Evolutionary conservation across 2,888 invertebrate species (phyloP), one percentile per base, ranked within the genome.

Genomic region (Pandemis corylana): DNA sequence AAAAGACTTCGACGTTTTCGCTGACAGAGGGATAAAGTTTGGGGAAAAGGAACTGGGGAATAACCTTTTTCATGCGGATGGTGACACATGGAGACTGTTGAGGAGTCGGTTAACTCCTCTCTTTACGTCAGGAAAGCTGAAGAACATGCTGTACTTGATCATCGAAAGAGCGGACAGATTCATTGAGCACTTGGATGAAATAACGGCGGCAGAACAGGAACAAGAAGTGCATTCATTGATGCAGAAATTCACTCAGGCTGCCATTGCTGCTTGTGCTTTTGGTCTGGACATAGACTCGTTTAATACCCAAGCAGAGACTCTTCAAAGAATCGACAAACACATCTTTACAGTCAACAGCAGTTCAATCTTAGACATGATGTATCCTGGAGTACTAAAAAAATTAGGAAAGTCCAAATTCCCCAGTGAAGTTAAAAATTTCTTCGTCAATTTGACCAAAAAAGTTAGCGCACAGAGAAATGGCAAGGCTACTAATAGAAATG

Each of bases 231-330:
- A 73, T 28, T 9, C 28, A 0, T 28, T 76, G 2, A 69, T 70
- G 7, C 74, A 76, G 61, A 74, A 74, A 42, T 76, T 64, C 46
- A 76, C 76, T 2, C 76, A 79, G 10, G 62, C 78, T 0, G 56
- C 61, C 12, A 80, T 80, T 42, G 77, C 75, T 13, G 76, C 79
- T 12, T 78, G 78, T 15, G 80, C 76, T n/a, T 80, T 80, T 63
- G 80, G 80, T 0, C 44, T 78, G 0, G 74, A 76, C 36, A 10
- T 76, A 2, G 68, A 74, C 36, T 67, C 72, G 4, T 66, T 63
- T 36, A 59, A 76, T 9, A 65, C 66, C n/a, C 59, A 74, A 28
- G 13, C 61, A 4, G 51, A 68, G 36, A 71, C 59, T 0, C 69
- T 76, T 9, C 56, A 74, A 46, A 70, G 70, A 20, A 63, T 76